Base-by-base conservation (phyloP, 2,888 invertebrate genomes). In the Patella depressa region DNA sequence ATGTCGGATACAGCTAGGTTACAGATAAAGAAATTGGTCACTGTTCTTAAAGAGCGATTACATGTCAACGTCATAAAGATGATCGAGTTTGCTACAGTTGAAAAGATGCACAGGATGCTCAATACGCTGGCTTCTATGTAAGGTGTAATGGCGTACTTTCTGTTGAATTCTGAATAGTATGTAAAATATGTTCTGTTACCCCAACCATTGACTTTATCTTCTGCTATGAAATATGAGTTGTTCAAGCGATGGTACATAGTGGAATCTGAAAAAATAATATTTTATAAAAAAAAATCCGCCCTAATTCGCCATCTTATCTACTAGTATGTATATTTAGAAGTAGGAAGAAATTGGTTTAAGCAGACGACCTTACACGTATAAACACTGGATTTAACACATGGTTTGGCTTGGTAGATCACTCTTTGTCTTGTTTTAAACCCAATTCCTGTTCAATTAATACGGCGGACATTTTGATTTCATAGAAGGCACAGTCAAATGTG, bases 1-100 rank as follows among this genome's bases (percentile, higher is more conserved):
- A 87, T 74, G 76, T 86, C 88, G 0, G 87, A 85, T 45, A 87
- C n/a, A 9, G 87, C 85, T 53, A 88, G 75, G 75, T 87, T 88
- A 74, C 84, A 84, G 9, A 88, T 83, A 73, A 87, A 85, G 65
- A 80, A 85, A 75, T 87, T 87, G 14, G 85, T 88, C 15, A 83
- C 80, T 4, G 80, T 85, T 19, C 83, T 73, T 14, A 83, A 76
- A 9, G 75, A 79, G 29, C 79, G 79, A 9, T 78, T 80, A 24
- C 79, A 80, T 19, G 81, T 53, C 14, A 86, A 79, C 24, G 82
- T 81, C 11, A 77, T 77, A 77, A 87, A 75, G n/a, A 86, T 80
- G 7, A 82, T 45, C 4, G 78, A 53, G 78, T 88, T 87, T 29
- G 81, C 84, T 17, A 83, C 72, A 4, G 83, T 24, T 15, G 86